Evolutionary conservation across 2,797 vertebrate genomes (phyloP).

Genomic region (Manis crassicaudata): DNA sequence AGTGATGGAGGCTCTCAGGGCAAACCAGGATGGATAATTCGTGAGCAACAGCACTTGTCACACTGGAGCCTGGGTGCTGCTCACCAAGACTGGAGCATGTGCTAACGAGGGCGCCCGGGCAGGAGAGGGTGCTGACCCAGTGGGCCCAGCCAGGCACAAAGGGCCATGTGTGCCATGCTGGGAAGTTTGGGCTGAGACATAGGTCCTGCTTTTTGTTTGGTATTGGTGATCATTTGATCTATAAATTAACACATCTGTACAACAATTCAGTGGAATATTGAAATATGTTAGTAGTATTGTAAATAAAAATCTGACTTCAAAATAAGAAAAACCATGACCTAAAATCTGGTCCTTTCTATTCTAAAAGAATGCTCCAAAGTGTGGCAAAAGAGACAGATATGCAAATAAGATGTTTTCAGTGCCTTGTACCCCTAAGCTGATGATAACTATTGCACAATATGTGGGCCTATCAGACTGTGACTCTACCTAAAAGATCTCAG

Average conservation of each 20-base stretch:
- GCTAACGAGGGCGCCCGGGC: not conserved
- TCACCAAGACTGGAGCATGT: not conserved
- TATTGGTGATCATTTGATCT: not conserved
- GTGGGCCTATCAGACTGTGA: slow-evolving; percentile 69
- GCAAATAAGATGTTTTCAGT: slow-evolving; percentile 29
- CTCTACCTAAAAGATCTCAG: slow-evolving; percentile 70
- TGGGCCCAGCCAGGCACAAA: not conserved
- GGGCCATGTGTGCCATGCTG: not conserved
- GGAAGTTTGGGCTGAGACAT: not conserved
- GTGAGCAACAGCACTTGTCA: not conserved
- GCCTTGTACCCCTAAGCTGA: not conserved
- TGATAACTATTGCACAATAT: slow-evolving; percentile 43
- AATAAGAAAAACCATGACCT: not conserved
- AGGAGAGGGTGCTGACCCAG: not conserved
- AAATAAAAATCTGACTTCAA: not conserved
- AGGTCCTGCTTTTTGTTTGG: not conserved
- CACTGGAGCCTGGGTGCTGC: not conserved
- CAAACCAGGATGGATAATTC: not conserved
- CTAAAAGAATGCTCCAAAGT: slow-evolving; percentile 4
- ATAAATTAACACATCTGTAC: not conserved
- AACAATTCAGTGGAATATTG: not conserved
- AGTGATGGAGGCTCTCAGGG: not conserved
- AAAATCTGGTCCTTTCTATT: not conserved
- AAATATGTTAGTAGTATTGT: not conserved
- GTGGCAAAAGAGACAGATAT: slow-evolving; percentile 39